Conservation (phyloP, 2,113 vertebrate species). For the Carassius carassius region DNA sequence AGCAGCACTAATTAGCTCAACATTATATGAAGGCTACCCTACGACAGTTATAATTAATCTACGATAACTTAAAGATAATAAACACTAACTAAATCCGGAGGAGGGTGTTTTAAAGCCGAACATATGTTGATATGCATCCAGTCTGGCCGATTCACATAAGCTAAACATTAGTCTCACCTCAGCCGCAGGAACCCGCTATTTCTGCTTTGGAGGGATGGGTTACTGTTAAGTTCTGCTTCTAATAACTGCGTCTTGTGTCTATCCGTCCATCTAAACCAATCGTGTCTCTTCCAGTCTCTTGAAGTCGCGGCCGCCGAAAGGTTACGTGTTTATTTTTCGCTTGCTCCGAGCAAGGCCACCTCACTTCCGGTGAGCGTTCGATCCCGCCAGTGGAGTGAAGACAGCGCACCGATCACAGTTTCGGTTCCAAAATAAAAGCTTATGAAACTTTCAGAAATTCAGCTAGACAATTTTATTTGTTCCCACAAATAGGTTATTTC, state of each 20-base stretch:
- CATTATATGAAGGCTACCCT: not conserved
- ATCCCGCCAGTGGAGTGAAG: conserved; percentile 33
- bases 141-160: not conserved
- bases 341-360: conserved; percentile 73
- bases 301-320: not conserved
- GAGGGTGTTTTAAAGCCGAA: not conserved
- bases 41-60: not conserved
- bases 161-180: not conserved
- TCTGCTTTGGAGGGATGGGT: not conserved
- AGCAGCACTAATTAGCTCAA: not conserved
- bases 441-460: conserved; percentile 66
- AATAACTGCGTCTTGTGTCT: not conserved
- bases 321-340: conserved; percentile 81
- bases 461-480: not conserved
- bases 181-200: not conserved
- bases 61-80: not conserved
- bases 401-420: not conserved
- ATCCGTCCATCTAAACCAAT: conserved; percentile 36
- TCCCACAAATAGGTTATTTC: not conserved
- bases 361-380: conserved; percentile 74
- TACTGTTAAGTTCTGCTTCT: not conserved
- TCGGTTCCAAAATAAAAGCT: conserved; percentile 37
- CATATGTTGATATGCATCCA: not conserved
- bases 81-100: not conserved
- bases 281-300: not conserved